These are phyloP conservation scores for Carassius auratus DNA, from an alignment of 2,113 vertebrate genomes.

Conservation along the genomic window DNA sequence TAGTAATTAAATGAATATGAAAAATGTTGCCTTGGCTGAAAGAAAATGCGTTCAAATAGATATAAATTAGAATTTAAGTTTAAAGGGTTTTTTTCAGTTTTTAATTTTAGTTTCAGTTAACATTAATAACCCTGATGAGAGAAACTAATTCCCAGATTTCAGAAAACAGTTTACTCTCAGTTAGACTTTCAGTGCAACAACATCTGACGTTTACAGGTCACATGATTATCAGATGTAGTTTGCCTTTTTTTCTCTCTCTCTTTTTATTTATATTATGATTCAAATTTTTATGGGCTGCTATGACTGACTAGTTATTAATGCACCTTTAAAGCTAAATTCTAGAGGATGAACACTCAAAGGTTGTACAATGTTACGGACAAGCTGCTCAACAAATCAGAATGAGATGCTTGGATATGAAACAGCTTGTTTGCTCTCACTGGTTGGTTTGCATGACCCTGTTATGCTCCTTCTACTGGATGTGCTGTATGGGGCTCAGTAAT, in stretches of 20 bases:
- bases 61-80: too few species aligned
- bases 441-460: conserved; percentile 57
- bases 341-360: not conserved
- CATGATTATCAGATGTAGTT: not conserved
- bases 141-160: not conserved
- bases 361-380: not conserved
- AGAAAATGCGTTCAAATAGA: too few species aligned
- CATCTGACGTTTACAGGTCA: not conserved
- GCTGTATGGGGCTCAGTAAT: conserved; percentile 6
- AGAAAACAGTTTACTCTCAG: not conserved
- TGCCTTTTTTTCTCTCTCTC: too few species aligned
- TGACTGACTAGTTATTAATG: not conserved
- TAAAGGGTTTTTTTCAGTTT: not conserved
- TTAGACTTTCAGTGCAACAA: not conserved
- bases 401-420: not conserved
- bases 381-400: not conserved
- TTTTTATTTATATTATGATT: too few species aligned
- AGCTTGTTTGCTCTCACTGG: conserved; percentile 25
- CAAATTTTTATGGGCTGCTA: too few species aligned
- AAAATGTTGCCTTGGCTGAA: too few species aligned
- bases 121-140: not conserved
- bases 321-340: not conserved
- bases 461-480: conserved; percentile 41
- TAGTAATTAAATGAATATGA: too few species aligned
- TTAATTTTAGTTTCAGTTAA: not conserved